Evolutionary conservation across 2,888 invertebrate genomes (phyloP).

Genomic region (Nowickia ferox): DNA sequence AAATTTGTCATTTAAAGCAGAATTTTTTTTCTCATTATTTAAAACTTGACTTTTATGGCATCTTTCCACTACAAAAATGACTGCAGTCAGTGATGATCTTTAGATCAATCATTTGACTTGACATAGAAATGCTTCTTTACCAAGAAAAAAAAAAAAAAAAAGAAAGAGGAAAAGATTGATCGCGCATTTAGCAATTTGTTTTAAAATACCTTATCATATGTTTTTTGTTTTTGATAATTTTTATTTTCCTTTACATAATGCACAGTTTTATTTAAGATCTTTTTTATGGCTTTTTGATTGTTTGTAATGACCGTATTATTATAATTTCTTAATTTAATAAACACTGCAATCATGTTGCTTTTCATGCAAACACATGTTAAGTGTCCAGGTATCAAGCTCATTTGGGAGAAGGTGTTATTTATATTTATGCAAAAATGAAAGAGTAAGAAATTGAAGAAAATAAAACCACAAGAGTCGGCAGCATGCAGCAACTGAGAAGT

Average conservation of each 20-base stretch:
- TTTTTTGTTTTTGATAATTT: neutral
- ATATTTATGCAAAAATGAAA: slow-evolving; percentile 39
- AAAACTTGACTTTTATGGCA: slow-evolving; percentile 10
- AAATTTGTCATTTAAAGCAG: neutral
- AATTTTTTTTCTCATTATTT: neutral
- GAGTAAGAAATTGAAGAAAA: neutral
- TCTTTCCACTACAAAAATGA: neutral
- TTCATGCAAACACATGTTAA: slow-evolving; percentile 43
- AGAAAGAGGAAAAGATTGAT: slow-evolving; percentile 15
- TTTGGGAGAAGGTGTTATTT: slow-evolving; percentile 60
- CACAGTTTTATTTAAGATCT: neutral
- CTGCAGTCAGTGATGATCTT: slow-evolving; percentile 23
- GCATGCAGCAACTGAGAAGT: neutral
- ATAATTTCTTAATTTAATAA: slow-evolving; percentile 69
- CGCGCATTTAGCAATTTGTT: slow-evolving; percentile 31
- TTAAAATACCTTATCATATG: neutral
- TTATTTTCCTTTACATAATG: neutral
- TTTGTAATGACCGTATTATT: slow-evolving; percentile 58
- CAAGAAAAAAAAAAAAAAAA: neutral
- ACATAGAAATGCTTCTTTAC: slow-evolving; percentile 41
- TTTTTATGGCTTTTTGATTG: slow-evolving; percentile 43
- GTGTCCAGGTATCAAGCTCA: slow-evolving; percentile 21
- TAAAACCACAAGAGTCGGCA: slow-evolving; percentile 5
- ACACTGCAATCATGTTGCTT: slow-evolving; percentile 44
- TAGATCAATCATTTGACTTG: slow-evolving; percentile 46